Conservation (phyloP, 2,113 vertebrate genomes). For the Mugil cephalus region DNA sequence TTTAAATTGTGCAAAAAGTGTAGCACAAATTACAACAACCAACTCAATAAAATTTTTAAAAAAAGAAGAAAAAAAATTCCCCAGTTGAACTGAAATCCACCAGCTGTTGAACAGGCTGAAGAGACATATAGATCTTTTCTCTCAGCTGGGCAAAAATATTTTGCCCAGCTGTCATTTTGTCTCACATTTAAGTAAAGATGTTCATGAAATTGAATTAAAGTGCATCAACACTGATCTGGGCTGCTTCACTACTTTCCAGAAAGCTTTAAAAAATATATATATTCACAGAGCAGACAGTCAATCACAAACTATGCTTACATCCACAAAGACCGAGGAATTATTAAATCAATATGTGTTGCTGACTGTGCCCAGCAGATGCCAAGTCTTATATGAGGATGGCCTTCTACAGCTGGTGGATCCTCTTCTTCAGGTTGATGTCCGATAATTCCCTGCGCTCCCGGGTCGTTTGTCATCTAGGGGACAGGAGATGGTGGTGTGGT, state of each 20-base stretch:
- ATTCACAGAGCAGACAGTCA: constrained; percentile 37
- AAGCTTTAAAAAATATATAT: constrained; percentile 14
- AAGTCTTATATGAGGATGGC: constrained; percentile 5
- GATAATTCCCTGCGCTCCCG: constrained; percentile 35
- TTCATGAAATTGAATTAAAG: constrained; percentile 17
- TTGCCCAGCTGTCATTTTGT: not conserved
- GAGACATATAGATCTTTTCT: constrained; percentile 9
- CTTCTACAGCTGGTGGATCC: constrained; percentile 19
- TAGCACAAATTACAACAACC: no score
- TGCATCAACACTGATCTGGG: constrained; percentile 9
- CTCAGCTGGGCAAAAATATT: not conserved
- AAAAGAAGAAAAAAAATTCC: no score
- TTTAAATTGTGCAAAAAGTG: no score
- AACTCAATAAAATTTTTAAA: no score
- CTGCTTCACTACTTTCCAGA: constrained; percentile 11
- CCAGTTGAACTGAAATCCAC: not conserved
- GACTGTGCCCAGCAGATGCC: constrained; percentile 25
- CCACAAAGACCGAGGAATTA: constrained; percentile 26
- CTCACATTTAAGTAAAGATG: not conserved
- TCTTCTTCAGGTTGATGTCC: constrained; percentile 50
- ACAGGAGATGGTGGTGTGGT: constrained; percentile 25
- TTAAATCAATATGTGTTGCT: constrained; percentile 49
- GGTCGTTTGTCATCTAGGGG: constrained; percentile 50
- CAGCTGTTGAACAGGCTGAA: constrained; percentile 11
- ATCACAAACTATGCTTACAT: constrained; percentile 43